phyloP scores from a whole-genome alignment of 2,888 invertebrate species.

The Hemicrepidius hirtus region DNA sequence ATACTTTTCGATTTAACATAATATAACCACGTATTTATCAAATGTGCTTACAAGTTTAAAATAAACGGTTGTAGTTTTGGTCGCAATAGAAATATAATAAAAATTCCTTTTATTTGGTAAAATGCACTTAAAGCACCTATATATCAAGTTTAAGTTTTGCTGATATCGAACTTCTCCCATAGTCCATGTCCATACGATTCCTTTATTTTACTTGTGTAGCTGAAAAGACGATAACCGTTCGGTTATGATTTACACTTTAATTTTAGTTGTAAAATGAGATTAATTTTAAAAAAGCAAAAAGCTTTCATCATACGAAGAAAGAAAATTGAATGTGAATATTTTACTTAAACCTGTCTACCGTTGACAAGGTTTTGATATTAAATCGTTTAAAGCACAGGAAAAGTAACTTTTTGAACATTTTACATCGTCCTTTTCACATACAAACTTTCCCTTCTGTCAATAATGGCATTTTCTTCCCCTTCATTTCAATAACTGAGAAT shows the following conservation, averaged over 20 bases:
- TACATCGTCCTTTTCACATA: not conserved
- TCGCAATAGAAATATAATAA: constrained; percentile 63
- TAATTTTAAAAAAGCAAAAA: constrained; percentile 13
- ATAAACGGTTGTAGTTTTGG: constrained; percentile 60
- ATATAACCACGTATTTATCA: not conserved
- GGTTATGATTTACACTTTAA: constrained; percentile 53
- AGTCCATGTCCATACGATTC: constrained; percentile 56
- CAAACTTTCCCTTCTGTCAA: constrained; percentile 5
- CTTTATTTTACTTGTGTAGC: constrained; percentile 52
- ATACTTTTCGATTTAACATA: no score
- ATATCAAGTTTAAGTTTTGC: constrained; percentile 67
- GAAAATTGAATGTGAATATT: constrained; percentile 57
- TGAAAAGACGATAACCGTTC: constrained; percentile 58
- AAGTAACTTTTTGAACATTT: not conserved
- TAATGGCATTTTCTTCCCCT: constrained; percentile 6
- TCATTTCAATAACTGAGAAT: constrained; percentile 9
- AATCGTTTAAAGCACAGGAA: constrained; percentile 3
- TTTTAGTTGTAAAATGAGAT: constrained; percentile 26
- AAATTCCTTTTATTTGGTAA: constrained; percentile 63
- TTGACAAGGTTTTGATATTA: not conserved
- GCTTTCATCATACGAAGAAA: no score
- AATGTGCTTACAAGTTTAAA: constrained; percentile 41
- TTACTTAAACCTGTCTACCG: constrained; percentile 58
- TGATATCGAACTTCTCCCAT: constrained; percentile 66
- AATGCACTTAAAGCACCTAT: constrained; percentile 65